phyloP scores from a whole-genome alignment of 2,113 vertebrate genomes.

The Anhinga anhinga region DNA sequence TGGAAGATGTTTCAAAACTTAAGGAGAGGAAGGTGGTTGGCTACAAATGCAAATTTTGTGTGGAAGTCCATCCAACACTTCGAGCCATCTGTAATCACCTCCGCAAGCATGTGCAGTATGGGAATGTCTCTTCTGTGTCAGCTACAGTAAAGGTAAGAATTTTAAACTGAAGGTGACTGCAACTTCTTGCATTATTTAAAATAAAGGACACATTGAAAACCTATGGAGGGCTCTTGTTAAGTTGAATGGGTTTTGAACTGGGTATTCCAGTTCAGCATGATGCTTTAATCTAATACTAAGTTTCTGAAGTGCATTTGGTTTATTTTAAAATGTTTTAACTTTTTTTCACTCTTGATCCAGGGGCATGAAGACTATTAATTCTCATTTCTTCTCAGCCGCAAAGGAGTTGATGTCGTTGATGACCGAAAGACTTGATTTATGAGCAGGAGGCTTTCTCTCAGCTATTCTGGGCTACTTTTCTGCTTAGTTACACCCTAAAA shows the following conservation, averaged over 20 bases:
- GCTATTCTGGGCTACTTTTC: not conserved
- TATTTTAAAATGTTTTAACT: constrained; percentile 41
- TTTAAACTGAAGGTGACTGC: not conserved
- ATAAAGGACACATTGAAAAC: not conserved
- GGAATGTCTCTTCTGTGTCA: constrained; percentile 86
- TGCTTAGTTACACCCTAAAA: not conserved
- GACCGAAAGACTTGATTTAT: constrained; percentile 9
- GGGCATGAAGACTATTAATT: constrained; percentile 26
- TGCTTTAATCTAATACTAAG: not conserved
- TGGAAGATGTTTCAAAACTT: constrained; percentile 79
- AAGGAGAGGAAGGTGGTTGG: constrained; percentile 86
- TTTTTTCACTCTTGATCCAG: constrained; percentile 44
- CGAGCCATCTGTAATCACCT: constrained; percentile 98
- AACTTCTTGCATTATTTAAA: not conserved
- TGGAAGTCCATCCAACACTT: constrained; percentile 94
- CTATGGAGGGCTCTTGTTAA: not conserved
- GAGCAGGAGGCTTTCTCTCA: not conserved
- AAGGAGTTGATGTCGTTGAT: constrained; percentile 25
- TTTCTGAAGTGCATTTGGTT: not conserved
- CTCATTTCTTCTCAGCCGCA: constrained; percentile 18
- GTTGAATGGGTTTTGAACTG: not conserved
- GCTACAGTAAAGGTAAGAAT: constrained; percentile 77
- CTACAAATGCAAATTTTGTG: constrained; percentile 96
- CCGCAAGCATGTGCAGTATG: constrained; percentile 95
- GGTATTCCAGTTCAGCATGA: not conserved